Base-by-base conservation (phyloP, 1,140 invertebrate genomes). In the Diachasma alloeum region DNA sequence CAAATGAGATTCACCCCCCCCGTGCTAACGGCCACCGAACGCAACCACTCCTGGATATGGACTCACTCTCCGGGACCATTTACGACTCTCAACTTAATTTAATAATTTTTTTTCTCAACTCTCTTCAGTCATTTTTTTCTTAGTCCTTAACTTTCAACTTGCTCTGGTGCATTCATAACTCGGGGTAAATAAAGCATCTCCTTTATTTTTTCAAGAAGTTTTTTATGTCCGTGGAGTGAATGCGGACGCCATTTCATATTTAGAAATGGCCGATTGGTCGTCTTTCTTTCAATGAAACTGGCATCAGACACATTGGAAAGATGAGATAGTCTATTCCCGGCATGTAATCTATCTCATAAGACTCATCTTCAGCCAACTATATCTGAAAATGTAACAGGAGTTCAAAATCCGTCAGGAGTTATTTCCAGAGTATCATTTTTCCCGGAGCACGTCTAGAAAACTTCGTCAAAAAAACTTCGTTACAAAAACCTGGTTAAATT, bases 1-100 rank as follows among this genome's bases (percentile, higher is more conserved):
- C 84, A 85, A 85, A 85, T 85, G 83, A 82, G 83, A 85, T 84
- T 83, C 83, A 83, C 78, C 82, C 83, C 69, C 68, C 26, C 24
- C 8, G 42, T 36, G 37, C 19, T 68, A 69, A 48, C 22, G 46
- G 66, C 75, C 48, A 42, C 36, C n/a, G 75, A 59, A 37, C 36
- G 53, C 59, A 66, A 56, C 46, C 31, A 42, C 71, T 70, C 66
- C 67, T 70, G 63, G 74, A 56, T 17, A 68, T 42, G 44, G 19
- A 70, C 37, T 70, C 36, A 17, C 8, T 66, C 31, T 24, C 48
- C 24, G 48, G 44, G 22, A 11, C 48, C 48, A 53, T 53, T 53
- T 53, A 53, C 48, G n/a, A 53, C 48, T 19, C 48, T 53, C 48
- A 19, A 53, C 48, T 53, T 53, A 53, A 53, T 53, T 53, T 53